These are phyloP conservation scores for Pasiphila rectangulata DNA, from an alignment of 2,888 invertebrate genomes.

Conservation along the genomic window DNA sequence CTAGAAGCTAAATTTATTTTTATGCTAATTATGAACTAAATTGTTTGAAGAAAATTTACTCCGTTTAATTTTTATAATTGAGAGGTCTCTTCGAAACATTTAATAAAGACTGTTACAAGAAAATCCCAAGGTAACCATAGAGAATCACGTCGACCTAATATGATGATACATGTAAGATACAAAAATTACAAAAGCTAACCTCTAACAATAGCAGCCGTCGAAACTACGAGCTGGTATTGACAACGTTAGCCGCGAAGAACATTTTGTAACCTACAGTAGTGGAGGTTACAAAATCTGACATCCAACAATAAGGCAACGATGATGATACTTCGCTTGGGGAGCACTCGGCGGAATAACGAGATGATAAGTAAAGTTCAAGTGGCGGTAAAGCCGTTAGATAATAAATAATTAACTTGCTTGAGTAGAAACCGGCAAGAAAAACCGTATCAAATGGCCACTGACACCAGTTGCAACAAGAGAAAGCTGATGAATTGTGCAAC, in stretches of 20 bases:
- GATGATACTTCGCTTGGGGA: constrained; percentile 19
- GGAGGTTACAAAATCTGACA: too few species aligned
- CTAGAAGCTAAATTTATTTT: neutral
- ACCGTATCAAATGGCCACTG: constrained; percentile 36
- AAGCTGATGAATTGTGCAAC: constrained; percentile 42
- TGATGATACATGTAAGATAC: constrained; percentile 46
- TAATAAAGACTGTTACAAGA: too few species aligned
- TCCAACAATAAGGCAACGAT: constrained; percentile 46
- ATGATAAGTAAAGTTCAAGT: constrained; percentile 20
- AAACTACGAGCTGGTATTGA: constrained; percentile 56
- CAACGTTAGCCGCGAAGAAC: constrained; percentile 48
- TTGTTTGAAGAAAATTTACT: too few species aligned
- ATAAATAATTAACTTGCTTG: constrained; percentile 30
- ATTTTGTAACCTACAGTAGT: constrained; percentile 53
- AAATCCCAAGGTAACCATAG: too few species aligned
- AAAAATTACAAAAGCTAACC: constrained; percentile 42
- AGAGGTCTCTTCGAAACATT: too few species aligned
- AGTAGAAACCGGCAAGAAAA: constrained; percentile 29
- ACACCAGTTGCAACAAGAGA: constrained; percentile 41
- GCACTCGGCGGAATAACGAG: constrained; percentile 9
- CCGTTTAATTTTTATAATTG: too few species aligned
- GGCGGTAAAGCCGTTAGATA: constrained; percentile 17
- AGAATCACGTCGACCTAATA: neutral
- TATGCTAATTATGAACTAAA: too few species aligned
- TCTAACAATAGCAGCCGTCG: constrained; percentile 52